Base-by-base conservation (phyloP, 2,888 invertebrate species). In the Amphipoea oculea region DNA sequence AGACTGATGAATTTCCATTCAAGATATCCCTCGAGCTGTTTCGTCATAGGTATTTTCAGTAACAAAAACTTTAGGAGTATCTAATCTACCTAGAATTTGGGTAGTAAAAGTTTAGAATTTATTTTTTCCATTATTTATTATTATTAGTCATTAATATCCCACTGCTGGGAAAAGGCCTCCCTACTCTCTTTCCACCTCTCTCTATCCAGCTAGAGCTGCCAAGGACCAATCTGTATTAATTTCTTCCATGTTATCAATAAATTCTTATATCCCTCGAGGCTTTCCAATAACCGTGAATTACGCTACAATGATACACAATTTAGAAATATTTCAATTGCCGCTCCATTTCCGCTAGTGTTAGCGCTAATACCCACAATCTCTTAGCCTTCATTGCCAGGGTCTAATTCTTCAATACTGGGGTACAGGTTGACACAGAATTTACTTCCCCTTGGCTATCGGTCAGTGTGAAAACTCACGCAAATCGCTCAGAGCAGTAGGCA, bases 371-470 rank as follows among this genome's bases (percentile, higher is more conserved):
- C 62, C 40, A 79, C 75, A 79, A 86, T 84, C 76, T 79, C n/a
- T 86, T 76, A 80, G 65, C 60, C 71, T 76, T 75, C 81, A 84
- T 78, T 79, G 79, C 69, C 65, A 79, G 66, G 69, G 73, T 67
- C 84, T 84, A 77, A 81, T 87, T 82, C 78, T 40, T 68, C 62
- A 68, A 88, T 74, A 78, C 62, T 54, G 54, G 57, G 69, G 68
- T 84, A 79, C 85, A 86, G 79, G 79, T 90, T 86, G 91, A 86
- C 89, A 91, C 78, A 82, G 86, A 87, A 88, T 89, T 89, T 82
- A 83, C 57, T 86, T 80, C 90, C 94, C 92, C 79, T 78, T 78
- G 90, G 94, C 93, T 92, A 88, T 94, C 92, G 93, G 94, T 92
- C 93, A 94, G 90, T 90, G 91, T 90, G 89, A 92, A 92, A 90